These are phyloP conservation scores for Desmophyllum pertusum DNA, from an alignment of 92 coral and sea anemone species.

Conservation along the genomic window DNA sequence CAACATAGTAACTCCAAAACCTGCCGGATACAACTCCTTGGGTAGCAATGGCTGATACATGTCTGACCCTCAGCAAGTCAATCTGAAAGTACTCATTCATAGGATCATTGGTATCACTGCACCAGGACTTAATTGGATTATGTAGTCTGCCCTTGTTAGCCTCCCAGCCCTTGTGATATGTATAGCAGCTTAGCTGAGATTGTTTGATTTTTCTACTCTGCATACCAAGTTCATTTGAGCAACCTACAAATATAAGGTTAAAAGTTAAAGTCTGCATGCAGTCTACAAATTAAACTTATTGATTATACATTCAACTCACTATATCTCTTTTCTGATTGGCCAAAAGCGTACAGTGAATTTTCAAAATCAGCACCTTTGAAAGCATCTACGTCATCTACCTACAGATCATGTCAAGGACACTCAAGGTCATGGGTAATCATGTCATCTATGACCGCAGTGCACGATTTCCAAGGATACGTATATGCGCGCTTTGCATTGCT, in stretches of 20 bases:
- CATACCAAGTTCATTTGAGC: constrained; percentile 60
- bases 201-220: constrained; percentile 26
- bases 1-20: constrained; percentile 61
- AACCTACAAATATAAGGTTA: constrained; percentile 42
- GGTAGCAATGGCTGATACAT: constrained; percentile 59
- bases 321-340: too few species aligned
- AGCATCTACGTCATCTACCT: too few species aligned
- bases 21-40: constrained; percentile 52
- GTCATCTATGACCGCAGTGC: too few species aligned
- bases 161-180: constrained; percentile 34
- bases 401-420: too few species aligned
- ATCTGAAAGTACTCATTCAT: constrained; percentile 57
- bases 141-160: constrained; percentile 55
- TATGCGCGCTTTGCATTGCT: too few species aligned
- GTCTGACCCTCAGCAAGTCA: constrained; percentile 55
- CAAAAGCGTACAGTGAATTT: too few species aligned
- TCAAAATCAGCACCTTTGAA: too few species aligned
- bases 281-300: too few species aligned
- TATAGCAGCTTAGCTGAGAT: constrained; percentile 43
- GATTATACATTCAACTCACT: too few species aligned
- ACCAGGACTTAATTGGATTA: constrained; percentile 50
- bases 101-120: constrained; percentile 38
- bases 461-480: too few species aligned
- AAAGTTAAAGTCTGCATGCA: too few species aligned
- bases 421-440: too few species aligned